These are phyloP conservation scores for Plecturocebus donacophilus DNA, from an alignment of 2,113 vertebrate species.

Conservation along the genomic window DNA sequence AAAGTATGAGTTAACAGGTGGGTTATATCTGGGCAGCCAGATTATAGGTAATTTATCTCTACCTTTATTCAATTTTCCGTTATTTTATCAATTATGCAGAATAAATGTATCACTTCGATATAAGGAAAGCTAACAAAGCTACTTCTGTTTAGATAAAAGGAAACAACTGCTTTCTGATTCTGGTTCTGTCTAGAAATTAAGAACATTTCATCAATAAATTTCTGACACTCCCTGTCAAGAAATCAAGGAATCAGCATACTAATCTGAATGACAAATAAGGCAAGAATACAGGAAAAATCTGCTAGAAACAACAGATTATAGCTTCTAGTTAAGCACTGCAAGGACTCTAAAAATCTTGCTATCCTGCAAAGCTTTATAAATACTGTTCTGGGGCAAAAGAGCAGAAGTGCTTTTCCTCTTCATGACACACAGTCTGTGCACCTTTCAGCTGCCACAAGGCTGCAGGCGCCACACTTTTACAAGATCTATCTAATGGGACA, in stretches of 20 bases:
- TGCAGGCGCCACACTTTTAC: neutral
- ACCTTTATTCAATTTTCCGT: neutral
- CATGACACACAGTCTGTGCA: neutral
- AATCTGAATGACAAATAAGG: neutral
- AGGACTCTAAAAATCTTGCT: neutral
- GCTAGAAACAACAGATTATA: neutral
- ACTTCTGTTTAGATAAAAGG: constrained; percentile 22
- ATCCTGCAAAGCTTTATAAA: neutral
- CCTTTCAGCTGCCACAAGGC: neutral
- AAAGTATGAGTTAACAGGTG: neutral
- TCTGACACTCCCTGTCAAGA: no score
- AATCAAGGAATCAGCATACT: neutral
- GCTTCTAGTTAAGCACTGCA: neutral
- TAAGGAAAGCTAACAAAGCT: neutral
- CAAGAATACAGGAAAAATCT: neutral
- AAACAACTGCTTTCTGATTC: neutral
- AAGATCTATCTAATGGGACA: neutral
- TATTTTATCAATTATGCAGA: neutral
- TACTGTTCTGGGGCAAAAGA: neutral
- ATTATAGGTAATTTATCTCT: constrained; percentile 19
- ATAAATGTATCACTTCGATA: constrained; percentile 8
- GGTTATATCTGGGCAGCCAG: neutral
- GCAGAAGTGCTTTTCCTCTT: neutral
- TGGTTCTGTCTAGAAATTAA: neutral
- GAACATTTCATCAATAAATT: no score